Conservation (phyloP, 2,888 invertebrate species). For the Erebia ligea region DNA sequence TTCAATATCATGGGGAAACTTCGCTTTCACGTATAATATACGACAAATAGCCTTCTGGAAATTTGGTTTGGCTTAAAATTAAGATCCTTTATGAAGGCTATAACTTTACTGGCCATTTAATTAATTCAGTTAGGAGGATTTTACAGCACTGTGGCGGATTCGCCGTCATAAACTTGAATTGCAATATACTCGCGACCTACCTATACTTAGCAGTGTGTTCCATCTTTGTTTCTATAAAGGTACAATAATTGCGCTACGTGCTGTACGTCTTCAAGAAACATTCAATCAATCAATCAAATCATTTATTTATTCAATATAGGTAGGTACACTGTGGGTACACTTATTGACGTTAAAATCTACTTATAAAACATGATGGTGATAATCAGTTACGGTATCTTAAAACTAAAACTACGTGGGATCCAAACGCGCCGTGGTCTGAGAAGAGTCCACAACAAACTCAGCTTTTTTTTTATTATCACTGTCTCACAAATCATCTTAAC, state of each 20-base stretch:
- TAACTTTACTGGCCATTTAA: constrained; percentile 41
- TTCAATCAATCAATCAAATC: no score
- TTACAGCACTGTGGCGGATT: constrained; percentile 34
- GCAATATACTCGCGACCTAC: constrained; percentile 24
- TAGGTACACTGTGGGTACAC: no score
- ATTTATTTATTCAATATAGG: no score
- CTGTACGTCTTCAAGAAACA: no score
- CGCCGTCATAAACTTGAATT: constrained; percentile 31
- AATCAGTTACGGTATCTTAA: no score
- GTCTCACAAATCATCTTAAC: no score
- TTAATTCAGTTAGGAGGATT: constrained; percentile 39
- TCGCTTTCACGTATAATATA: constrained; percentile 34
- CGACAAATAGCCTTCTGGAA: constrained; percentile 35
- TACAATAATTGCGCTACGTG: neutral
- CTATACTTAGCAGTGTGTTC: constrained; percentile 4
- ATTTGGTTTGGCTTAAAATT: constrained; percentile 39
- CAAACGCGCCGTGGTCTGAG: no score
- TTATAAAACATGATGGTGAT: no score
- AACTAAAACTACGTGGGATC: no score
- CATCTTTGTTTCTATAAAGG: neutral
- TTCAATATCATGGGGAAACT: constrained; percentile 18
- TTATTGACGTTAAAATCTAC: no score
- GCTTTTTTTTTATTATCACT: no score
- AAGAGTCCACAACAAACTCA: no score
- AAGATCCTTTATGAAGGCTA: constrained; percentile 39